phyloP scores from a whole-genome alignment of 2,113 vertebrate species.

The Elanoides forficatus region DNA sequence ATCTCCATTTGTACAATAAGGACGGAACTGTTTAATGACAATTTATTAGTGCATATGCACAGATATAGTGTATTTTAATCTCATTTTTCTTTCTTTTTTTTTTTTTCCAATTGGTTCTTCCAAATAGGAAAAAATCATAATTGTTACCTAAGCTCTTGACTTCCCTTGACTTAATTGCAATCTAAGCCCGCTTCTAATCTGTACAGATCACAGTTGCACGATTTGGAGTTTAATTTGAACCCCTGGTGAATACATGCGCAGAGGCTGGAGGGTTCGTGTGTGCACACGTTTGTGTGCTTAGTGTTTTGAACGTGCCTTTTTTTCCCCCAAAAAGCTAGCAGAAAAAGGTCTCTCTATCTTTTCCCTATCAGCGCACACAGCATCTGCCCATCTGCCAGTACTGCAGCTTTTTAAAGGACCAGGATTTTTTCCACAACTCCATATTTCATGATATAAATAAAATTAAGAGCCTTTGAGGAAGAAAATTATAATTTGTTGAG shows the following conservation, averaged over 20 bases:
- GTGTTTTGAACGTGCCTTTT: not conserved
- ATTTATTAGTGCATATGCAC: constrained; percentile 16
- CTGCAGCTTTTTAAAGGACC: not conserved
- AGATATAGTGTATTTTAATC: not conserved
- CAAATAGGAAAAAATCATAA: constrained; percentile 44
- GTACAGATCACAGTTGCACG: constrained; percentile 28
- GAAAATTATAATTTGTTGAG: not conserved
- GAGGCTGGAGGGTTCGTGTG: not conserved
- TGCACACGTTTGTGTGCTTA: not conserved
- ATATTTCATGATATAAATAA: not conserved
- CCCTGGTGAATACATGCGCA: not conserved
- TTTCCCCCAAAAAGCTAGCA: not conserved
- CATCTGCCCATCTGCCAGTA: not conserved
- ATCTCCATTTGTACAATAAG: constrained; percentile 10
- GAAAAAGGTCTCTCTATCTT: not conserved
- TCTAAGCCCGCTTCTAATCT: constrained; percentile 67
- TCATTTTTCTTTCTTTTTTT: not conserved
- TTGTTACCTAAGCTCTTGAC: constrained; percentile 64
- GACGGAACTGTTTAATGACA: constrained; percentile 3
- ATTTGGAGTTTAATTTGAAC: constrained; percentile 62
- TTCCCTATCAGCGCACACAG: not conserved
- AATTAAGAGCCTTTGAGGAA: not conserved
- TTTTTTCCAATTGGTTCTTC: not conserved
- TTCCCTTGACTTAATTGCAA: constrained; percentile 64
- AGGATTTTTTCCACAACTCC: not conserved